phyloP scores from a whole-genome alignment of 2,113 vertebrate genomes.

The Charina bottae region DNA sequence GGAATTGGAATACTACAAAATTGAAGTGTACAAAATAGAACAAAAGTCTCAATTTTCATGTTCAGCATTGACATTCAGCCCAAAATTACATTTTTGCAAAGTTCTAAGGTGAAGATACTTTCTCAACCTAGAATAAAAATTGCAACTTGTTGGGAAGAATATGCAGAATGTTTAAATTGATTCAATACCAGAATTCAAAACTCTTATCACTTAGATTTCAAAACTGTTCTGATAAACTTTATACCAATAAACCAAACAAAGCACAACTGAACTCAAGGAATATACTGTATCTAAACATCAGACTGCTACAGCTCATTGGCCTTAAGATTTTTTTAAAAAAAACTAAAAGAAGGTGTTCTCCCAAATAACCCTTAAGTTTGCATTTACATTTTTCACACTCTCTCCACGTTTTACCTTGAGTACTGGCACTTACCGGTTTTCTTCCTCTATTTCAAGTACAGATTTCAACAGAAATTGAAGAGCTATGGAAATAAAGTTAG shows the following conservation, averaged over 20 bases:
- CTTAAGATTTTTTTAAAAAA: too few species aligned
- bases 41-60: too few species aligned
- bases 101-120: not conserved
- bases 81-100: too few species aligned
- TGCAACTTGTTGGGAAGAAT: not conserved
- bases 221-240: not conserved
- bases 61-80: too few species aligned
- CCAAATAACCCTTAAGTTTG: not conserved
- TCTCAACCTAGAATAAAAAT: not conserved
- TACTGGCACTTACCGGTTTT: slow-evolving; percentile 81
- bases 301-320: not conserved
- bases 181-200: not conserved
- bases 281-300: not conserved
- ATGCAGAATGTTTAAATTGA: not conserved
- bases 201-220: not conserved
- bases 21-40: too few species aligned
- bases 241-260: not conserved
- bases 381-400: not conserved
- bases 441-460: slow-evolving; percentile 79
- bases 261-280: not conserved
- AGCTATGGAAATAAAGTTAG: slow-evolving; percentile 72
- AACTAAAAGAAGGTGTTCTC: not conserved
- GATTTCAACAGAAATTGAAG: slow-evolving; percentile 85
- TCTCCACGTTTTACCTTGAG: slow-evolving; percentile 22
- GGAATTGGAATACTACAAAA: too few species aligned